Base-by-base conservation (phyloP, 2,113 vertebrate species). In the Xyliphius kryptos region DNA sequence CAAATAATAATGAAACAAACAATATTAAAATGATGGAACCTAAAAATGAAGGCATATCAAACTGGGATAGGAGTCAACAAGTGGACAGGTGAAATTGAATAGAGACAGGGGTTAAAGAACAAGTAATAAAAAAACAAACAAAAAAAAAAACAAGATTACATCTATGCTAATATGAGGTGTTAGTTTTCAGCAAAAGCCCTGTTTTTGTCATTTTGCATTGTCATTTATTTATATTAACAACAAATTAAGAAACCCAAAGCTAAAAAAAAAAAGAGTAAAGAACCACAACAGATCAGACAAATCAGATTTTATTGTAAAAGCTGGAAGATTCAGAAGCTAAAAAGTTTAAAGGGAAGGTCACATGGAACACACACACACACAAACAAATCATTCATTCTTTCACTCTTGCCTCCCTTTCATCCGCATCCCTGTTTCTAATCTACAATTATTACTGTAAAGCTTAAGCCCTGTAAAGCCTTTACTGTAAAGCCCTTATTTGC, bases 1-100 rank as follows among this genome's bases (percentile, higher is more conserved):
- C 53, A 79, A 81, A 69, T 78, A 59, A 85, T 77, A 38, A 70
- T 17, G 7, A 55, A 38, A 37, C 37, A 57, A 46, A 36, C 21
- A 22, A 36, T 36, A 40, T 68, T 38, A 49, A 75, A 68, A 67
- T 16, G 32, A 38, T 47, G 37, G 19, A 55, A 26, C 19, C 6
- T 38, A 62, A 55, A 4, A 52, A 70, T 6, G 5, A 52, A 48
- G 63, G 17, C 15, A 60, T 8, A 48, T 51, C 37, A 57, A 68
- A 56, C 14, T 9, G n/a, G 13, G 43, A 46, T 5, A 53, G 21
- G 22, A 52, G 6, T 14, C 20, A 40, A 51, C 37, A 9, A 14
- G 5, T 17, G 7, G 10, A 47, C 40, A 40, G 48, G 60, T 4
- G 52, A 6, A 12, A 68, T 56, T 46, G 56, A 48, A 62, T 7